These are phyloP conservation scores for Grammomys dolichurus DNA, from an alignment of 2,113 vertebrate genomes.

Conservation along the genomic window DNA sequence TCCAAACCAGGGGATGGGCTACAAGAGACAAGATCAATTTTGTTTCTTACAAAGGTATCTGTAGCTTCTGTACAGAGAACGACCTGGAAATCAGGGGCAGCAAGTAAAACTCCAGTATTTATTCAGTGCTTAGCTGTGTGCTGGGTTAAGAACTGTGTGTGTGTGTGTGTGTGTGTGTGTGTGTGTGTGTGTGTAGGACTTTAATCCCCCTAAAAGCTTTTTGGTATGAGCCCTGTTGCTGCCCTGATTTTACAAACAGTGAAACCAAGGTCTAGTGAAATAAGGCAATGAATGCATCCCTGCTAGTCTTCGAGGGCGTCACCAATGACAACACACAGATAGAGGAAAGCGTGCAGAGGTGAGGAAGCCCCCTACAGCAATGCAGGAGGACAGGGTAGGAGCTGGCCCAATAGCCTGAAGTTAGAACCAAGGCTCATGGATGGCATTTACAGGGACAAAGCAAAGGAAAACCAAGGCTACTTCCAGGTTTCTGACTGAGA, in stretches of 20 bases:
- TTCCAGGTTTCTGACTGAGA: slow-evolving; percentile 19
- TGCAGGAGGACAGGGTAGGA: not conserved
- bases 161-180: not conserved
- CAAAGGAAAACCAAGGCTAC: slow-evolving; percentile 21
- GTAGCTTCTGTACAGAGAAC: not conserved
- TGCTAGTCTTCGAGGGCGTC: not conserved
- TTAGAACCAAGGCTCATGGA: not conserved
- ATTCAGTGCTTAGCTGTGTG: slow-evolving; percentile 13
- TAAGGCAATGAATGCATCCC: not conserved
- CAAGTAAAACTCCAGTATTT: slow-evolving; percentile 51
- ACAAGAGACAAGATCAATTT: slow-evolving; percentile 5
- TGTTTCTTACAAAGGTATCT: slow-evolving; percentile 56
- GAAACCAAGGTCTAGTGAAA: slow-evolving; percentile 27
- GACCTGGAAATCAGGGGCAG: not conserved
- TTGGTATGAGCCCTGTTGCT: not conserved
- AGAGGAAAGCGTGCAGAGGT: not conserved
- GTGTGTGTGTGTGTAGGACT: not conserved
- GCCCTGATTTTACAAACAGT: not conserved
- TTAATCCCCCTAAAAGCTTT: slow-evolving; percentile 52
- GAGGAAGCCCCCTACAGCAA: not conserved
- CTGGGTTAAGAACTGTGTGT: not conserved
- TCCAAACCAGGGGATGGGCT: slow-evolving; percentile 8
- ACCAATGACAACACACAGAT: not conserved
- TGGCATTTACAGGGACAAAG: not conserved
- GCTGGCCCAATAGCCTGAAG: not conserved